A percentile compares a stretch with the other conserved stretches of the same genome.
Conservation (phyloP, 2,888 invertebrate genomes). For the Hemistola chrysoprasaria region DNA sequence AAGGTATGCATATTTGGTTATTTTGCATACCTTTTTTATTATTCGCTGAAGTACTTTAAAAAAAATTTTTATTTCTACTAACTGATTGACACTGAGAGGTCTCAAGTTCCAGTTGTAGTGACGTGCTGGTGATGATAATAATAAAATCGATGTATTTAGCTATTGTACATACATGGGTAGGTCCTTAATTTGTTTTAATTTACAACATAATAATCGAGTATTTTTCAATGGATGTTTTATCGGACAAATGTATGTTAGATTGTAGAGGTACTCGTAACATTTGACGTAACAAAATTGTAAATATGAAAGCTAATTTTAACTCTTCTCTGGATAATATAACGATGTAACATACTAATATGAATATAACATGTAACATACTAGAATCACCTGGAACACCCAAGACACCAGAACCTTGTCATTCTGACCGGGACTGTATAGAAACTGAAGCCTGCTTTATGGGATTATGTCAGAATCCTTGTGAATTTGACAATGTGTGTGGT, state of each 20-base stretch:
- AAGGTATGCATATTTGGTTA: constrained; percentile 80
- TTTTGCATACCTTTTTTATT: constrained; percentile 38
- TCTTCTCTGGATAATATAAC: constrained; percentile 27
- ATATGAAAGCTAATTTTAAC: constrained; percentile 39
- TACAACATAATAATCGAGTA: constrained; percentile 7
- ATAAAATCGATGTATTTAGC: too few relatives aligned
- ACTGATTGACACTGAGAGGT: too few relatives aligned
- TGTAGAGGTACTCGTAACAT: constrained; percentile 10
- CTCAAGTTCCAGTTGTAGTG: too few relatives aligned
- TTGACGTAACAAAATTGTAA: constrained; percentile 33
- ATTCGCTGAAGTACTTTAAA: too few relatives aligned
- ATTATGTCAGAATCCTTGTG: constrained; percentile 91
- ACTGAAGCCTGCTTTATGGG: constrained; percentile 92
- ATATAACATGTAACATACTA: constrained; percentile 77
- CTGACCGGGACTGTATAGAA: constrained; percentile 92
- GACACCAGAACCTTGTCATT: constrained; percentile 90
- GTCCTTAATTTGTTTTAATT: too few relatives aligned
- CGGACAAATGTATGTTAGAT: constrained; percentile 61
- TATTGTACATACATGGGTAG: too few relatives aligned
- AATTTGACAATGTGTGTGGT: constrained; percentile 90
- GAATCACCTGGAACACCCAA: constrained; percentile 87
- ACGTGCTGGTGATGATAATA: too few relatives aligned
- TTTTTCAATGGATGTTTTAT: constrained; percentile 54
- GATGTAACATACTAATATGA: constrained; percentile 61
- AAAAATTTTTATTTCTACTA: too few relatives aligned